These are phyloP conservation scores for Anseranas semipalmata DNA, from an alignment of 2,113 vertebrate genomes.

Conservation along the genomic window DNA sequence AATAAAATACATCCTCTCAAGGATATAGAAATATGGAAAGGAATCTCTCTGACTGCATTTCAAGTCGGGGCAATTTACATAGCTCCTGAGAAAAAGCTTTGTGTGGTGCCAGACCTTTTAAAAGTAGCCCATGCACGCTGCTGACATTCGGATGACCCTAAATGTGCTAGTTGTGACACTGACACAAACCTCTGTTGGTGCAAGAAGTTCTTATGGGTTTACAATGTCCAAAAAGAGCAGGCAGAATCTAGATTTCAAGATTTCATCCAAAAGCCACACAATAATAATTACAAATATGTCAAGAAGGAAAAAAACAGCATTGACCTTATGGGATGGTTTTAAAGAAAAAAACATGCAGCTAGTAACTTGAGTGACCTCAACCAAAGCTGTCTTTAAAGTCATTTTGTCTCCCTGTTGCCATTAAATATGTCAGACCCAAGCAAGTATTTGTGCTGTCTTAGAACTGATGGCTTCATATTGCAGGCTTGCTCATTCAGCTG, in stretches of 20 bases:
- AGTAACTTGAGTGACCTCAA: background rate
- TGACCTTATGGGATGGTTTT: background rate
- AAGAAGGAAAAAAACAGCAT: background rate
- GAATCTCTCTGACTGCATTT: background rate
- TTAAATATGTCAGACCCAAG: background rate
- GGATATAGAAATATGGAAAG: constrained; percentile 16
- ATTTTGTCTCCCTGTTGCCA: background rate
- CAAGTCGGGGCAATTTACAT: background rate
- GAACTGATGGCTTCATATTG: background rate
- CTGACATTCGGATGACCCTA: accelerated
- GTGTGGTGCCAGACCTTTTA: background rate
- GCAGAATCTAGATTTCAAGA: background rate
- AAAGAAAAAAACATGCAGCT: background rate
- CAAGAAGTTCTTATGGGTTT: background rate
- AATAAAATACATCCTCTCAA: constrained; percentile 45
- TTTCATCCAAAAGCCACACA: background rate
- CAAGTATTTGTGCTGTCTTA: background rate
- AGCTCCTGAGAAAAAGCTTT: background rate
- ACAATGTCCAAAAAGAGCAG: background rate
- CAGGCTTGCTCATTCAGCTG: background rate
- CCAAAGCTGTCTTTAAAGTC: background rate
- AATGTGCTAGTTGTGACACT: background rate
- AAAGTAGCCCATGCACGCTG: background rate
- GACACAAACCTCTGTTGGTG: background rate
- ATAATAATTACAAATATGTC: background rate